Conservation (phyloP, 1,140 invertebrate species). For the Thaumatotibia leucotreta region DNA sequence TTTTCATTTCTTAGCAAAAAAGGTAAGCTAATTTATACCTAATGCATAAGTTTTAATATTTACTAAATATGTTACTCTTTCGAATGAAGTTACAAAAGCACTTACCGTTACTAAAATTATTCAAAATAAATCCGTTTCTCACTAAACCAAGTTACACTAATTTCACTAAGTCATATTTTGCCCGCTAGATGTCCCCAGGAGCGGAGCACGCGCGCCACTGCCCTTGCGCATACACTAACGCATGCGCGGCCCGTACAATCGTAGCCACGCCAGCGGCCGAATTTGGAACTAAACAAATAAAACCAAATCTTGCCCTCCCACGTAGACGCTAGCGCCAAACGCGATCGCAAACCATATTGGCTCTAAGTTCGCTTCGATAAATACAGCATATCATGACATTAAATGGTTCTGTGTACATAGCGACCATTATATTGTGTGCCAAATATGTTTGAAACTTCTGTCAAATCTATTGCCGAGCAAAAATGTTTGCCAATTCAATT, state of each 20-base stretch:
- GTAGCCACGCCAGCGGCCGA: not conserved
- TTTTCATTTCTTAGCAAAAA: too few species aligned
- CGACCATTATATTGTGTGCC: not conserved
- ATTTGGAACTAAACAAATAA: not conserved
- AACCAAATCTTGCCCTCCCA: not conserved
- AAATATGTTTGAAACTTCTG: not conserved
- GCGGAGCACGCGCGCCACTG: constrained; percentile 10
- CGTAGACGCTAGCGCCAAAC: not conserved
- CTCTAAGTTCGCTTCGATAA: not conserved
- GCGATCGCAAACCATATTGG: not conserved
- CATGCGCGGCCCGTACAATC: not conserved
- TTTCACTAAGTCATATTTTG: not conserved
- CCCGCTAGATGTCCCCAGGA: constrained; percentile 2
- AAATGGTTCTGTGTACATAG: not conserved
- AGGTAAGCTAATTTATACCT: too few species aligned
- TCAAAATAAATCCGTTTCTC: not conserved
- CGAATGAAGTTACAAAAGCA: too few species aligned
- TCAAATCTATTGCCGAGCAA: too few species aligned
- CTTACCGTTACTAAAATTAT: not conserved
- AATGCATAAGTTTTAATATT: too few species aligned
- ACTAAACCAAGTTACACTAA: not conserved
- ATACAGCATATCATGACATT: not conserved
- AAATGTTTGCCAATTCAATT: too few species aligned
- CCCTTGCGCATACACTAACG: not conserved
- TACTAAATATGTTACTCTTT: too few species aligned